Conservation (phyloP, 2,888 invertebrate species). For the Andrena praecox region DNA sequence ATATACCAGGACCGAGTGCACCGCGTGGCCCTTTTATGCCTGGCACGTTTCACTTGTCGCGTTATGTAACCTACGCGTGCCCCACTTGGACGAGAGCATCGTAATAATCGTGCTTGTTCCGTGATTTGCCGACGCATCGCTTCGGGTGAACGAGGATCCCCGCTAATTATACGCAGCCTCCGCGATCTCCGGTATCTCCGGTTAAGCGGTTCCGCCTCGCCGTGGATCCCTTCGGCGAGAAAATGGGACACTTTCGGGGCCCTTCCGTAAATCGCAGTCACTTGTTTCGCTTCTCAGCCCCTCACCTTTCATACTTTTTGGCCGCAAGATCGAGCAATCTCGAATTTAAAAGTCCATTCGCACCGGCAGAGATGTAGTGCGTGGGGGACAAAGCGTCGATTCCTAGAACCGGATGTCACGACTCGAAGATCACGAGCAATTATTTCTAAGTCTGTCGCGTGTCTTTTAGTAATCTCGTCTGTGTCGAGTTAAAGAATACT, state of each 20-base stretch:
- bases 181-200: background rate
- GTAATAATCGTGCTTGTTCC: slow-evolving; percentile 22
- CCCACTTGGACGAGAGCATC: slow-evolving; percentile 7
- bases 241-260: background rate
- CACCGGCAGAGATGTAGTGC: background rate
- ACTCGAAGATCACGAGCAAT: background rate
- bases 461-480: background rate
- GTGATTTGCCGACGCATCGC: background rate
- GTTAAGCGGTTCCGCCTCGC: background rate
- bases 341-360: background rate
- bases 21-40: slow-evolving; percentile 11
- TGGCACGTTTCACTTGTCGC: slow-evolving; percentile 13
- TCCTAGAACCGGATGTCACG: background rate
- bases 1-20: background rate
- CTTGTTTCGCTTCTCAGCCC: background rate
- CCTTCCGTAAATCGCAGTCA: no score
- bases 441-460: background rate
- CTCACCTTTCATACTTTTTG: background rate
- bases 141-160: background rate
- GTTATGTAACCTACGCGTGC: slow-evolving; percentile 26
- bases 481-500: background rate
- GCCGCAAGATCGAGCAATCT: background rate
- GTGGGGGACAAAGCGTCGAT: background rate
- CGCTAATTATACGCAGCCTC: background rate
- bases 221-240: background rate